phyloP scores from a whole-genome alignment of 2,113 vertebrate species.

The Myotis davidii region DNA sequence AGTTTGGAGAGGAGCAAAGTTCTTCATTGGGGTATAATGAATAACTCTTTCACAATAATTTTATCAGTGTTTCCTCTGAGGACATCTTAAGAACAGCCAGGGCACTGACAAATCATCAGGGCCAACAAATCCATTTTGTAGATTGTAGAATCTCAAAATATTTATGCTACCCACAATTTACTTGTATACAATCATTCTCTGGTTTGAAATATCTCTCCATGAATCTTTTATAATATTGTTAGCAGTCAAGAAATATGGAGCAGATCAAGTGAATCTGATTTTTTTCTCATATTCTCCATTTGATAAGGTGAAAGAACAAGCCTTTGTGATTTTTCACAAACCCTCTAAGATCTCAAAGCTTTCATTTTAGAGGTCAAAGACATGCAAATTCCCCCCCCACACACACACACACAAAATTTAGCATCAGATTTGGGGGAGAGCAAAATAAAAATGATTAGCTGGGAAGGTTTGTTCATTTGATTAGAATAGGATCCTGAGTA shows the following conservation, averaged over 20 bases:
- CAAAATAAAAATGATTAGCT: background rate
- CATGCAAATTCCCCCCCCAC: rapidly evolving
- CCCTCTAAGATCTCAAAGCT: background rate
- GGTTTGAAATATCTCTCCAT: background rate
- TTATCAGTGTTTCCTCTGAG: background rate
- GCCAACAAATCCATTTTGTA: background rate
- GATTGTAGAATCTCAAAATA: background rate
- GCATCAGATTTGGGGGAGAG: background rate
- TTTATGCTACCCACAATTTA: background rate
- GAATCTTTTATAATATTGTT: background rate
- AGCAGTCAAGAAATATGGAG: background rate
- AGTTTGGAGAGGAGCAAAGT: background rate
- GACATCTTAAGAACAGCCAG: background rate
- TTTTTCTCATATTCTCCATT: background rate
- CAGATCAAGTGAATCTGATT: background rate
- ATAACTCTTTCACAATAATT: background rate
- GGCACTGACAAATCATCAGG: background rate
- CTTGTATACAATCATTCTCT: background rate
- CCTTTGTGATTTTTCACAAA: background rate
- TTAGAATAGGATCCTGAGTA: background rate
- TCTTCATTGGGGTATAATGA: background rate
- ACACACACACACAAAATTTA: background rate
- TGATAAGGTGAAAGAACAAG: background rate
- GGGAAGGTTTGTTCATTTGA: background rate
- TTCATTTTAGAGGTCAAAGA: slow-evolving; percentile 19